phyloP scores from a whole-genome alignment of 2,888 invertebrate species.

The Germaria angustata region DNA sequence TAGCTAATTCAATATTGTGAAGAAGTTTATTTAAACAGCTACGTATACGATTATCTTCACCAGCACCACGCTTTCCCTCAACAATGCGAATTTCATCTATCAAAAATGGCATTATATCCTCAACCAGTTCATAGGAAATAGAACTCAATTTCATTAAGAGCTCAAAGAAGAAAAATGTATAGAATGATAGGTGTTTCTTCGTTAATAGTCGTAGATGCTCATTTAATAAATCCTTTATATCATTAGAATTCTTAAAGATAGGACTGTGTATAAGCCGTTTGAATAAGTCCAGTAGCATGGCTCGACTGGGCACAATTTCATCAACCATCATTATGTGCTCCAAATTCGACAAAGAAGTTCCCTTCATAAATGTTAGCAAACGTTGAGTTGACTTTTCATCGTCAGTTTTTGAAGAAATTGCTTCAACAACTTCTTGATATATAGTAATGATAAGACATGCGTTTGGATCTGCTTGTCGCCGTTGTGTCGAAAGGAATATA shows the following conservation, averaged over 20 bases:
- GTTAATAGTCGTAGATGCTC: conserved; percentile 74
- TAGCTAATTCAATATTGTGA: conserved; percentile 55
- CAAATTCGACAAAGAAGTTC: conserved; percentile 73
- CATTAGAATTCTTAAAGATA: conserved; percentile 69
- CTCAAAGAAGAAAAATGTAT: conserved; percentile 78
- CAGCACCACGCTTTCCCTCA: conserved; percentile 77
- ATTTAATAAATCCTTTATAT: conserved; percentile 70
- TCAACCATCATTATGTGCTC: conserved; percentile 80
- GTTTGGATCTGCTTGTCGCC: conserved; percentile 76
- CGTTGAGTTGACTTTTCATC: conserved; percentile 65
- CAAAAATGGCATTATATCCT: conserved; percentile 73
- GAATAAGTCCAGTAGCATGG: conserved; percentile 73
- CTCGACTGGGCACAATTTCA: conserved; percentile 76
- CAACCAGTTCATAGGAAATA: conserved; percentile 72
- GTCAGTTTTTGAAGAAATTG: conserved; percentile 43
- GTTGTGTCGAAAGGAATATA: conserved; percentile 76
- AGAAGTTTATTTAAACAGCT: conserved; percentile 73
- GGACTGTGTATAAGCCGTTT: conserved; percentile 69
- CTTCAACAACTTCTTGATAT: conserved; percentile 75
- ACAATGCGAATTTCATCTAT: conserved; percentile 74
- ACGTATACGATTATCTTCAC: conserved; percentile 78
- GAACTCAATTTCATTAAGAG: conserved; percentile 75
- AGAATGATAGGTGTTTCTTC: conserved; percentile 78
- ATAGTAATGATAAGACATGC: conserved; percentile 76
- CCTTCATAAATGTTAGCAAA: conserved; percentile 73